These are phyloP conservation scores for Yponomeuta malinellus DNA, from an alignment of 2,888 invertebrate species.

Conservation along the genomic window DNA sequence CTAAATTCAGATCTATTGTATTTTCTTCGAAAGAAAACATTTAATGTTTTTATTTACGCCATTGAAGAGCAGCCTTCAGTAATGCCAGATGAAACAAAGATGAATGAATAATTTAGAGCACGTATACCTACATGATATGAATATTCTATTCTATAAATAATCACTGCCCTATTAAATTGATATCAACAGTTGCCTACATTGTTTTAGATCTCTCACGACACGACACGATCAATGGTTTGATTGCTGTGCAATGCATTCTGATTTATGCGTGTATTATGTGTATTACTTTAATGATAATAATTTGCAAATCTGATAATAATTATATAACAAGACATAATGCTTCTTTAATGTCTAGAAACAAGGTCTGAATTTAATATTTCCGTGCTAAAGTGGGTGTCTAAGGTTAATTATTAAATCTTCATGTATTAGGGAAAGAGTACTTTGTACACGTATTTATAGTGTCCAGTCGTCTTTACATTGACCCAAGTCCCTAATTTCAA, in stretches of 20 bases:
- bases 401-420: too few relatives aligned
- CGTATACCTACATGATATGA: neutral
- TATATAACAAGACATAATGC: neutral
- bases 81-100: neutral
- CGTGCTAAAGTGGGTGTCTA: too few relatives aligned
- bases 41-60: too few relatives aligned
- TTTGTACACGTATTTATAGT: too few relatives aligned
- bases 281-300: too few relatives aligned
- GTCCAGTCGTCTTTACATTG: too few relatives aligned
- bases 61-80: neutral
- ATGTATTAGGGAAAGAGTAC: too few relatives aligned
- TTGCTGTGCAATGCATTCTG: slow-evolving; percentile 11
- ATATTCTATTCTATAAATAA: neutral
- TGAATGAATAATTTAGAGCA: neutral
- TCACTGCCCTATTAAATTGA: neutral
- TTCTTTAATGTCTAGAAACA: neutral
- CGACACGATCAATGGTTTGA: slow-evolving; percentile 10
- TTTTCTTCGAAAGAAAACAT: neutral
- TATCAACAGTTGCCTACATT: neutral
- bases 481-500: neutral
- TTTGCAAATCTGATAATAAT: neutral
- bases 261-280: too few relatives aligned
- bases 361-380: neutral
- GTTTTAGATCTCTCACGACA: neutral
- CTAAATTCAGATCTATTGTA: neutral